Percentiles rank a stretch among this genome's conserved stretches.
phyloP scores from a whole-genome alignment of 2,797 vertebrate species.

The Anas georgica region DNA sequence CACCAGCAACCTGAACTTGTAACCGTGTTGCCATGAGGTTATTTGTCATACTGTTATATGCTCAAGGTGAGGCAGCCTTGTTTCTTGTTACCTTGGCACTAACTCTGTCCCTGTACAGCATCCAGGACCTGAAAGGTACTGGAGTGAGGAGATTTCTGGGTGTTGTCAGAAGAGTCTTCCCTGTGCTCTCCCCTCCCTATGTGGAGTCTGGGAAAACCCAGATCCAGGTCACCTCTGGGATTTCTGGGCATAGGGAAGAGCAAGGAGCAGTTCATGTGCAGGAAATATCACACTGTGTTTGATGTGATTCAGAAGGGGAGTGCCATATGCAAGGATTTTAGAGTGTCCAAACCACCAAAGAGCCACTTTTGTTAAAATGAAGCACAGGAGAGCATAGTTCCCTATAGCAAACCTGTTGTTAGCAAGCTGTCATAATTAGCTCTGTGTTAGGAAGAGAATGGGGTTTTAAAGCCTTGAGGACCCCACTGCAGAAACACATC shows the following conservation, averaged over 20 bases:
- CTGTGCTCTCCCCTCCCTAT: accelerated
- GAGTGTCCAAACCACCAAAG: background rate
- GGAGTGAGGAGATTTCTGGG: background rate
- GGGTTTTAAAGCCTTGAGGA: background rate
- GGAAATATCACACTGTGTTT: background rate
- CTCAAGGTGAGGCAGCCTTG: background rate
- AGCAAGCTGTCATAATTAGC: background rate
- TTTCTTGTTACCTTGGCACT: background rate
- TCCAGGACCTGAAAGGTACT: background rate
- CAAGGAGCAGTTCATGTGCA: background rate
- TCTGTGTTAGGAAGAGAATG: background rate
- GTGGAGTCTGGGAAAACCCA: accelerated
- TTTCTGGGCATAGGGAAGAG: background rate
- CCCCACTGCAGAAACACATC: background rate
- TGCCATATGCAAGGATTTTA: background rate
- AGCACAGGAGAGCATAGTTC: accelerated
- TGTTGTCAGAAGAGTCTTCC: background rate
- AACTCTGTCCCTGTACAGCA: background rate
- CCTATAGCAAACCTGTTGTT: background rate
- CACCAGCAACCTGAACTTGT: background rate
- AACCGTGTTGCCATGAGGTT: background rate
- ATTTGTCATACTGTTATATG: background rate
- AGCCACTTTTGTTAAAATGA: background rate
- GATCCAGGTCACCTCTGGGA: background rate
- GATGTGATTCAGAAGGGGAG: background rate